Evolutionary conservation across 2,888 invertebrate genomes (phyloP).

Genomic region (Pterostichus madidus): DNA sequence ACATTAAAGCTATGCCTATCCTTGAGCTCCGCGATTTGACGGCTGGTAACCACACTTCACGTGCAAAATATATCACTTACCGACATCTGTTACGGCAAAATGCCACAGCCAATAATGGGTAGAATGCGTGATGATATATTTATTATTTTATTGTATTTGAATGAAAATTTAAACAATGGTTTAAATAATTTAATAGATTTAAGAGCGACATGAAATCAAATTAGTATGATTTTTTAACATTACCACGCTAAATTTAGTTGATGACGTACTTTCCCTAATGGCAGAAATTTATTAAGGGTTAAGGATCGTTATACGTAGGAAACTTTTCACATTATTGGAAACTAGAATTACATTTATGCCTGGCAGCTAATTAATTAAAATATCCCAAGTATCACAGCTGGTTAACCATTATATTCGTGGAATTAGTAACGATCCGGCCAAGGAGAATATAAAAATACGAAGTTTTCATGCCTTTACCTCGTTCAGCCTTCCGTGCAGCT

Average conservation of each 20-base stretch:
- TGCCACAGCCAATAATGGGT: too few species aligned
- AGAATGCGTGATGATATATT: too few species aligned
- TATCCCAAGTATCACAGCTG: conserved; percentile 40
- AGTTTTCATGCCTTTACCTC: conserved; percentile 2
- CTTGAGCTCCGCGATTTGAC: too few species aligned
- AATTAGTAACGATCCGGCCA: conserved; percentile 10
- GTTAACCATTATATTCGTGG: conserved; percentile 40
- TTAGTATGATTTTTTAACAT: conserved; percentile 17
- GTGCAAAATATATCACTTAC: too few species aligned
- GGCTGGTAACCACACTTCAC: too few species aligned
- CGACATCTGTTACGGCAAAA: too few species aligned
- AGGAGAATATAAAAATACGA: conserved; percentile 25
- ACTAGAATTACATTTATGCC: conserved; percentile 53
- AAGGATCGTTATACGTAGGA: conserved; percentile 21
- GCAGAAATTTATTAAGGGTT: conserved; percentile 54
- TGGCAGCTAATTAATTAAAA: conserved; percentile 57
- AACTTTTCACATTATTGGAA: conserved; percentile 57
- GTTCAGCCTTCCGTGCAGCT: conserved; percentile 23
- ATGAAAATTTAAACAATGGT: too few species aligned
- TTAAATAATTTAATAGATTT: conserved; percentile 11
- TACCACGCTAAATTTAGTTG: conserved; percentile 36
- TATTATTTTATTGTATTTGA: too few species aligned
- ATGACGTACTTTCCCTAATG: conserved; percentile 41
- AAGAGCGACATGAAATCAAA: conserved; percentile 15
- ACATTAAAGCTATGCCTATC: too few species aligned